phyloP scores from a whole-genome alignment of 2,888 invertebrate species.

The Lasioglossum villosulum region DNA sequence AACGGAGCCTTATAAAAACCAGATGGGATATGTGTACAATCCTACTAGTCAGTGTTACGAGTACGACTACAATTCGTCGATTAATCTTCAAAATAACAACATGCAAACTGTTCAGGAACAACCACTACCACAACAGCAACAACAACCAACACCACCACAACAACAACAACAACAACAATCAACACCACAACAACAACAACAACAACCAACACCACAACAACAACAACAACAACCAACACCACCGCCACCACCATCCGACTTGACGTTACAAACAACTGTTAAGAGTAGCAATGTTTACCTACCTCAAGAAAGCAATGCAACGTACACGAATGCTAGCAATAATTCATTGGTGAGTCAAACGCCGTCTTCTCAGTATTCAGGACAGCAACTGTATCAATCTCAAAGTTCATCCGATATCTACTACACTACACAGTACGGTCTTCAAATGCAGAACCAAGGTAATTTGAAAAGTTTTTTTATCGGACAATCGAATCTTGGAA shows the following conservation, averaged over 20 bases:
- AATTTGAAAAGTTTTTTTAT: neutral
- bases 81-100: conserved; percentile 84
- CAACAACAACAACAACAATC: neutral
- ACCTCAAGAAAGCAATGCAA: conserved; percentile 67
- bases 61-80: conserved; percentile 88
- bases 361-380: conserved; percentile 76
- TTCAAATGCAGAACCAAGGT: conserved; percentile 75
- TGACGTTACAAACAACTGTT: conserved; percentile 2
- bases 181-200: neutral
- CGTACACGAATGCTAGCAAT: conserved; percentile 79
- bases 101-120: conserved; percentile 54
- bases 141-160: neutral
- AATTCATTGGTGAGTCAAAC: conserved; percentile 77
- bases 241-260: neutral
- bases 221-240: neutral
- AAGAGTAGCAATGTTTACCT: conserved; percentile 29
- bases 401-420: conserved; percentile 68
- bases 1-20: conserved; percentile 84
- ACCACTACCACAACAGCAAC: conserved; percentile 16
- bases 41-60: conserved; percentile 84
- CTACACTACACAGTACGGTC: conserved; percentile 74
- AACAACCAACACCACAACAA: too few relatives aligned
- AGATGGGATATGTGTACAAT: conserved; percentile 88
- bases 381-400: conserved; percentile 68
- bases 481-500: neutral